Evolutionary conservation across 1,140 invertebrate genomes (phyloP).

Genomic region (Brachionus paranguensis): DNA sequence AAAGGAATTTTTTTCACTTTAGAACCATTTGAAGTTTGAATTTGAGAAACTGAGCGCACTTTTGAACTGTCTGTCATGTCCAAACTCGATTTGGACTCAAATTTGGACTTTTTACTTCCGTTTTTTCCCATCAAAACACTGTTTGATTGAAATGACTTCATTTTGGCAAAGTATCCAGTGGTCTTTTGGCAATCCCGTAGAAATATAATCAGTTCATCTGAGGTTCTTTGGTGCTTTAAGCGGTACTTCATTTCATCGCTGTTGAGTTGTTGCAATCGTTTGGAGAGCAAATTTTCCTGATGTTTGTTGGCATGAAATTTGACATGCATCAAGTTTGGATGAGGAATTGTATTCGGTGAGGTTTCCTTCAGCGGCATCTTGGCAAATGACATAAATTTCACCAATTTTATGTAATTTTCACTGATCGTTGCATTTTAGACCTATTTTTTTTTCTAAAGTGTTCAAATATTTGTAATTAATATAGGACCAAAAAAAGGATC

Average conservation of each 20-base stretch:
- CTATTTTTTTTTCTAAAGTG: not conserved
- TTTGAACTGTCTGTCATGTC: not conserved
- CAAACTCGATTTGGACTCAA: not conserved
- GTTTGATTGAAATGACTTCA: constrained; percentile 20
- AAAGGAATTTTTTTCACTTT: not conserved
- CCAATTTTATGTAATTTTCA: not conserved
- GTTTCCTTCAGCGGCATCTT: constrained; percentile 1
- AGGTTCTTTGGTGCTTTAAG: constrained; percentile 24
- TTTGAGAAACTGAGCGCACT: not conserved
- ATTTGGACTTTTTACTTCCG: not conserved
- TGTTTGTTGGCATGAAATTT: constrained; percentile 35
- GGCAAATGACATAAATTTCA: not conserved
- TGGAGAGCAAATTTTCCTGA: constrained; percentile 23
- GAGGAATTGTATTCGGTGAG: not conserved
- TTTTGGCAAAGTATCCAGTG: constrained; percentile 30
- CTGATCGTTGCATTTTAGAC: not conserved
- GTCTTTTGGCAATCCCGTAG: constrained; percentile 25
- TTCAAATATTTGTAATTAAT: not conserved
- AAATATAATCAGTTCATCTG: constrained; percentile 20
- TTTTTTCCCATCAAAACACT: not conserved
- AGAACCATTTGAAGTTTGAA: not conserved
- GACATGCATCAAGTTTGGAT: constrained; percentile 35
- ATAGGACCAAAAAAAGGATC: not conserved
- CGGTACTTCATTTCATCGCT: constrained; percentile 31
- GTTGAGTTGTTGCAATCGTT: not conserved